phyloP scores from a whole-genome alignment of 1,140 invertebrate genomes.

The Batillaria attramentaria region DNA sequence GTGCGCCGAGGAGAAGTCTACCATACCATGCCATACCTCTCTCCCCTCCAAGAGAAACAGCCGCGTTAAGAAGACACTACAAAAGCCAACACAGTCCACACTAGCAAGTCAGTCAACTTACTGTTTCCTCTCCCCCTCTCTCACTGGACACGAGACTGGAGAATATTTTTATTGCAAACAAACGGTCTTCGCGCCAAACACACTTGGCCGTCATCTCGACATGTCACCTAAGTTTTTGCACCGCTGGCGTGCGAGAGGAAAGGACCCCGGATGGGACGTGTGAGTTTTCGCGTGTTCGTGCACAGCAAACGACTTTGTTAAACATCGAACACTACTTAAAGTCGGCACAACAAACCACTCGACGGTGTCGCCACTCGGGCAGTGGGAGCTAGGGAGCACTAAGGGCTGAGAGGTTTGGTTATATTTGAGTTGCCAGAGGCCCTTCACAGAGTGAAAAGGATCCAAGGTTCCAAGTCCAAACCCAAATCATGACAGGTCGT shows the following conservation, averaged over 20 bases:
- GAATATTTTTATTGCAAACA: conserved; percentile 17
- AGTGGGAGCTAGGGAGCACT: too few species aligned
- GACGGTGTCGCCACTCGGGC: neutral
- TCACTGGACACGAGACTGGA: conserved; percentile 1
- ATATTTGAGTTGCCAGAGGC: too few species aligned
- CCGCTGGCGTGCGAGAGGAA: neutral
- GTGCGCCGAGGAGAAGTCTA: too few species aligned
- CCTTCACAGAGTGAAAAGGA: too few species aligned
- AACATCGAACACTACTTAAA: neutral
- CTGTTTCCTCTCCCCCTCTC: conserved; percentile 3
- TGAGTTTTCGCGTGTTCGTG: neutral
- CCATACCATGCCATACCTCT: neutral
- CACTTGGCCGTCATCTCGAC: neutral
- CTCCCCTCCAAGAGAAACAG: too few species aligned
- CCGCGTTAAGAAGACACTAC: too few species aligned
- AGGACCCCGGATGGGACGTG: neutral
- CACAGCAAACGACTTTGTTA: neutral
- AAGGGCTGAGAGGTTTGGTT: too few species aligned
- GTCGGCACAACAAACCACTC: conserved; percentile 9
- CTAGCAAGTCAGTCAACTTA: too few species aligned
- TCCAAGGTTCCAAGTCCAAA: too few species aligned
- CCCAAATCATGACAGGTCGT: too few species aligned
- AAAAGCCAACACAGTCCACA: too few species aligned
- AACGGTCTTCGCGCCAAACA: neutral
- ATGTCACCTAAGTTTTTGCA: neutral